Evolutionary conservation across 2,888 invertebrate species (phyloP), one percentile per base, ranked within the genome.

Genomic region (Dendrolimus pini): DNA sequence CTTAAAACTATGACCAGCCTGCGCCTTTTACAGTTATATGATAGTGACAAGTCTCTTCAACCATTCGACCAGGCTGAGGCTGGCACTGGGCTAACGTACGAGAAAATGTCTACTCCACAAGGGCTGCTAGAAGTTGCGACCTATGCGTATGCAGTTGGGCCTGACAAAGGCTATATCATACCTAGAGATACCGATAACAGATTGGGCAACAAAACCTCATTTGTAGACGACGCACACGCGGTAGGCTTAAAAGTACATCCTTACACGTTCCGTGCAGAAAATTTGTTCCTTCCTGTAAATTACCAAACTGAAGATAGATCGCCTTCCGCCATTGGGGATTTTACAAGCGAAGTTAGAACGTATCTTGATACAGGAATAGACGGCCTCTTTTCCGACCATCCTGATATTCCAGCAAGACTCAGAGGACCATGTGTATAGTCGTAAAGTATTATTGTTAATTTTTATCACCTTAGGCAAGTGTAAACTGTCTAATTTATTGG

Each of bases 231-330:
- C 54, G 86, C 88, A 9, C 89, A 90, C 60, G 69, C 72, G 2
- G 83, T 64, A 18, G 82, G 84, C 1, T 67, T 90, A 41, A 80
- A 81, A 65, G 87, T 90, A 1, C 88, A 88, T 62, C 88, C 88
- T 0, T 89, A 85, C 62, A 89, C 89, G 1, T 89, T 89, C 64
- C 81, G 89, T 1, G 82, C 88, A 10, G 89, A 89, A 64, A 89
- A 89, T 62, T 55, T 63, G 7, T 89, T 78, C 62, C 69, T 89
- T 30, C 87, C 89, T 18, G 64, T 60, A n/a, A 82, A 89, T 58
- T 87, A 74, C 60, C 75, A 76, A 54, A 84, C 66, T 60, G 63
- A 62, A 7, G 70, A 78, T 12, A 52, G 61, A 7, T 65, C 70
- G 3, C 67, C 70, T 6, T 59, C 65, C 7, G 74, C 70, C 18